Conservation (phyloP, 2,888 invertebrate species). For the Ophonus ardosiacus region DNA sequence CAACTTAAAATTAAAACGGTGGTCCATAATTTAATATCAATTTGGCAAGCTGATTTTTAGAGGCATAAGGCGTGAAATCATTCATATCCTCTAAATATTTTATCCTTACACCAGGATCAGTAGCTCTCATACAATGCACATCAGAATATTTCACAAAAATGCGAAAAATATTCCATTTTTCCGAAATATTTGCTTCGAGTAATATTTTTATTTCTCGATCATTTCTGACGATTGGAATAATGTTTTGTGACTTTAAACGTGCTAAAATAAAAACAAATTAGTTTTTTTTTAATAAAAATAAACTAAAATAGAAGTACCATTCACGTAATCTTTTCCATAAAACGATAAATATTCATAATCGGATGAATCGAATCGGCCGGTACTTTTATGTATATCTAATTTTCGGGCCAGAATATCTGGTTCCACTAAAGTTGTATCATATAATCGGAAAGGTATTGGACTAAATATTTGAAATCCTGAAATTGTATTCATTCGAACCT, state of each 20-base stretch:
- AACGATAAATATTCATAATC: constrained; percentile 87
- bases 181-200: constrained; percentile 74
- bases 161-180: constrained; percentile 80
- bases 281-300: constrained; percentile 51
- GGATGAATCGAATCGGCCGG: constrained; percentile 88
- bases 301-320: constrained; percentile 75
- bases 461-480: constrained; percentile 91
- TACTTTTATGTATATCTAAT: constrained; percentile 84
- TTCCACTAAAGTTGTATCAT: constrained; percentile 83
- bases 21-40: constrained; percentile 74
- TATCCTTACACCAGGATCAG: constrained; percentile 87
- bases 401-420: constrained; percentile 72
- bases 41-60: constrained; percentile 79
- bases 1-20: constrained; percentile 3
- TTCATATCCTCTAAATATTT: constrained; percentile 73
- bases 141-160: constrained; percentile 83
- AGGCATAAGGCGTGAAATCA: constrained; percentile 77
- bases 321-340: constrained; percentile 89
- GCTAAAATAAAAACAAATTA: constrained; percentile 75
- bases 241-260: constrained; percentile 79
- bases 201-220: constrained; percentile 82
- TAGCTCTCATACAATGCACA: constrained; percentile 86
- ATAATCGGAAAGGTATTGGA: constrained; percentile 94
- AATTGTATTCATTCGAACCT: constrained; percentile 97
- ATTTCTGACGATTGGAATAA: constrained; percentile 80